These are phyloP conservation scores for Delia radicum DNA, from an alignment of 1,140 invertebrate genomes.

Conservation along the genomic window DNA sequence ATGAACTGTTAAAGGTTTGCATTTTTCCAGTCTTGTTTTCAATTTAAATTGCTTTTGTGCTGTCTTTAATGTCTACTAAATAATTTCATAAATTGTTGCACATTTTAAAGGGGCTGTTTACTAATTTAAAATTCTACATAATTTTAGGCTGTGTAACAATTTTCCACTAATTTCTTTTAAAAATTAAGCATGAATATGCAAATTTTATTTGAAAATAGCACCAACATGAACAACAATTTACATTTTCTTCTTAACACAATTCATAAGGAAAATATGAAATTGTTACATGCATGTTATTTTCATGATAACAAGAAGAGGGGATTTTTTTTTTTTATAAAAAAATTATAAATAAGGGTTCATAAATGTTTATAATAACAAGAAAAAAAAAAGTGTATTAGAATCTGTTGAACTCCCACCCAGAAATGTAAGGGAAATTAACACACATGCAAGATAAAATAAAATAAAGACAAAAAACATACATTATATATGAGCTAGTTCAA, in stretches of 20 bases:
- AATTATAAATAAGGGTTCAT: neutral
- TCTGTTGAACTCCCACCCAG: neutral
- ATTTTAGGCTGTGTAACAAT: neutral
- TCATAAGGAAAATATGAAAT: neutral
- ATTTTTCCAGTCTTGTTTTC: no score
- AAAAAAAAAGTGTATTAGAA: neutral
- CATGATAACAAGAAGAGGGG: neutral
- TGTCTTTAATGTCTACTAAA: no score
- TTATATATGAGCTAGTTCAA: no score
- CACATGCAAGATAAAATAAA: neutral
- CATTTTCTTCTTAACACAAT: neutral
- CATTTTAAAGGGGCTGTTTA: no score
- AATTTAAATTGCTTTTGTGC: no score
- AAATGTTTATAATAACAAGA: neutral
- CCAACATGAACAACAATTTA: neutral
- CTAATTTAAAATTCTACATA: no score
- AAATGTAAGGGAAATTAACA: no score
- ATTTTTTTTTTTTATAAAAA: neutral
- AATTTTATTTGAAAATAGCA: neutral
- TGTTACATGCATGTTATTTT: neutral
- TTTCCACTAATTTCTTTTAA: neutral
- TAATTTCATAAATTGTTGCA: no score
- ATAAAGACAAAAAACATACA: no score
- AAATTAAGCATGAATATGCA: neutral
- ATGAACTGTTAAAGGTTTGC: no score